Evolutionary conservation across 2,888 invertebrate species (phyloP).

Genomic region (Camptogramma bilineatum): DNA sequence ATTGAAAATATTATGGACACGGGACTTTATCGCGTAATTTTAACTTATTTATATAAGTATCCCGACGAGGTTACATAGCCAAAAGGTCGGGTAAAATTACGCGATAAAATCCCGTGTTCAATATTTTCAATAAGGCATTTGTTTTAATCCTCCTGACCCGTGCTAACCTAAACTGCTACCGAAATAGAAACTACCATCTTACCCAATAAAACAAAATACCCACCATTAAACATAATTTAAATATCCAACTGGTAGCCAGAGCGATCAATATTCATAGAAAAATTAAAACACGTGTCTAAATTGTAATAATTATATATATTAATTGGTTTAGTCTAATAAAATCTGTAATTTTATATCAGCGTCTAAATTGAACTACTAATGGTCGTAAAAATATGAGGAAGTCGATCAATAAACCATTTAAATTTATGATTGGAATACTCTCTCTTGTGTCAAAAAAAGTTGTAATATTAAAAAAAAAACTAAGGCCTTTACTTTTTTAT

Average conservation of each 20-base stretch:
- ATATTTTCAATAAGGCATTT: not conserved
- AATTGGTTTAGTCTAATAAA: conserved; percentile 37
- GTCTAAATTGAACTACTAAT: conserved; percentile 28
- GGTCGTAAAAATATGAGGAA: conserved; percentile 31
- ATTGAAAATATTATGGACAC: too few species aligned
- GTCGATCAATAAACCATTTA: conserved; percentile 33
- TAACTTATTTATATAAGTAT: too few species aligned
- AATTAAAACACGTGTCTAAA: conserved; percentile 43
- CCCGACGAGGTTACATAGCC: too few species aligned
- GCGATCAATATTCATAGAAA: conserved; percentile 58
- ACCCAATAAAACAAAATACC: conserved; percentile 29
- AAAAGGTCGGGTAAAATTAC: too few species aligned
- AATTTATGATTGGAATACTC: conserved; percentile 25
- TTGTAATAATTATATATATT: conserved; percentile 39
- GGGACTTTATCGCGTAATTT: too few species aligned
- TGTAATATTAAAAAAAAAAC: too few species aligned
- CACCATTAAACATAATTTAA: conserved; percentile 35
- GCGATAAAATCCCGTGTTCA: too few species aligned
- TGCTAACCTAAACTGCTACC: conserved; percentile 25
- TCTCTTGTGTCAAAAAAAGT: not conserved
- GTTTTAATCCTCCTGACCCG: conserved; percentile 4
- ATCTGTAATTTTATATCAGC: conserved; percentile 31
- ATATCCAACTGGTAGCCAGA: conserved; percentile 45
- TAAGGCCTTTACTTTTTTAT: too few species aligned
- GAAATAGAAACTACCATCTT: conserved; percentile 22